A percentile compares a stretch with the other conserved stretches of the same genome.
Conservation (phyloP, 2,888 invertebrate species). For the Netelia inedita region DNA sequence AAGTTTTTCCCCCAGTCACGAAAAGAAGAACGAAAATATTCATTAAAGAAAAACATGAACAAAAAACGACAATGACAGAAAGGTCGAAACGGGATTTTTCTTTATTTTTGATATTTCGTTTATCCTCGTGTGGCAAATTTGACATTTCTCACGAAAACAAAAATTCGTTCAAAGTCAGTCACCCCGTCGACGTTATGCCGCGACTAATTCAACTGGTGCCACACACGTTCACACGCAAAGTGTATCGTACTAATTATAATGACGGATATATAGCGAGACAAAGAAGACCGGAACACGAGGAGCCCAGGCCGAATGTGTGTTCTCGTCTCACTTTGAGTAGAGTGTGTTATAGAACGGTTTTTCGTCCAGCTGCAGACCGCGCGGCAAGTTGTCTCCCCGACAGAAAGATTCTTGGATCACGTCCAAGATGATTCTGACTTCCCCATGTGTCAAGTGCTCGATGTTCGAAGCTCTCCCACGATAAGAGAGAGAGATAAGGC, state of each 20-base stretch:
- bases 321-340: conserved; percentile 30
- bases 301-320: background rate
- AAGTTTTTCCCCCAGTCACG: background rate
- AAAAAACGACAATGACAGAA: no score
- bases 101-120: background rate
- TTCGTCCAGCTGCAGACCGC: conserved; percentile 73
- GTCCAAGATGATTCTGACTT: conserved; percentile 75
- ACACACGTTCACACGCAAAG: conserved; percentile 55
- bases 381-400: conserved; percentile 68
- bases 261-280: background rate
- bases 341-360: conserved; percentile 64
- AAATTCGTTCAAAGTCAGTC: conserved; percentile 41
- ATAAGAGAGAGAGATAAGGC: conserved; percentile 33
- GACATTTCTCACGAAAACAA: background rate
- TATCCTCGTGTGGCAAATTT: background rate
- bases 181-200: conserved; percentile 17
- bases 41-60: no score
- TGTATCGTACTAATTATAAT: conserved; percentile 60
- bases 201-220: conserved; percentile 16
- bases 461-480: conserved; percentile 62
- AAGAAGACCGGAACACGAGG: conserved; percentile 3
- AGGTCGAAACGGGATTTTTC: background rate
- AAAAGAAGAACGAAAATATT: no score
- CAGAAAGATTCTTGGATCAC: conserved; percentile 73
- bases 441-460: conserved; percentile 79